Base-by-base conservation (phyloP, 2,797 vertebrate genomes). In the Sebastes taczanowskii region DNA sequence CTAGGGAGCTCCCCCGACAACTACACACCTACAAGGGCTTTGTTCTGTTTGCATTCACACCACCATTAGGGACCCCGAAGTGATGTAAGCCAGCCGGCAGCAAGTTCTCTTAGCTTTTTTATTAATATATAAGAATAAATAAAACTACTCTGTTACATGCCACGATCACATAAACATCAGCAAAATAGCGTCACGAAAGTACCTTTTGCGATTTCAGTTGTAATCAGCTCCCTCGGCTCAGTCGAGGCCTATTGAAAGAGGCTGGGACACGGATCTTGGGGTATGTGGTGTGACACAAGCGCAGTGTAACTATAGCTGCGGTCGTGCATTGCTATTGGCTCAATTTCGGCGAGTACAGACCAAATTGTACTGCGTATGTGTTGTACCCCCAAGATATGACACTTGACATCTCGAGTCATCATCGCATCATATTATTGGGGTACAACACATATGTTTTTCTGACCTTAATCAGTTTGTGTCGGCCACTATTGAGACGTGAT, bases 161-260 rank as follows among this genome's bases (percentile, higher is more conserved):
- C 22, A 25, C 11, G 0, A 25, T 56, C 22, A 22, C 10, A 7
- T 11, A 56, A 56, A 25, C 9, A 25, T 23, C 1, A 56, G 22
- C 53, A 56, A 14, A 56, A 56, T 25, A 56, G 22, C n/a, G 3
- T 25, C 53, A 23, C 11, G 5, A 25, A 58, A 16, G 3, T 16
- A 29, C 25, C 56, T 8, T 2, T 25, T 56, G 53, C 22, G 11
- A 56, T 25, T 56, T 56, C 23, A 42, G 14, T 42, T 42, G 0
- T 6, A 42, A 42, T 42, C 6, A 0, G 0, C 38, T 42, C 0
- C 38, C 14, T 42, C 38, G 38, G 38, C 0, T 42, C 6, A 42
- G 38, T 38, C 35, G 35, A 38, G 35, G 35, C 35, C 1, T 14
- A 14, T 38, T 38, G 35, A 38, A 38, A 38, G 35, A 38, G 35